phyloP scores from a whole-genome alignment of 2,113 vertebrate genomes.

The Seriola dumerili region DNA sequence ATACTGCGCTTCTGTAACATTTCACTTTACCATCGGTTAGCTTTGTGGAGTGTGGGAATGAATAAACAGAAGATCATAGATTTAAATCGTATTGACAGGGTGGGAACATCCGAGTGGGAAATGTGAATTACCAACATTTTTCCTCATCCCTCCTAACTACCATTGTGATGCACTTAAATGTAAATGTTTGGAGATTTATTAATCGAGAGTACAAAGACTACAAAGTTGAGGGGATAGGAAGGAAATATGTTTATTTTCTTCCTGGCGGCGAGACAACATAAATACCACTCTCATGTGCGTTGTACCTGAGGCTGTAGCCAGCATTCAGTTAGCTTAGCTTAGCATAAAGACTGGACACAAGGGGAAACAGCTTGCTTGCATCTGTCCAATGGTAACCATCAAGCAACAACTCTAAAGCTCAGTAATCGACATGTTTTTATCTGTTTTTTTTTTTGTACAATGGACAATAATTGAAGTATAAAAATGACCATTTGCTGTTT shows the following conservation, averaged over 20 bases:
- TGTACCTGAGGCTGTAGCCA: neutral
- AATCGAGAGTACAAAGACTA: neutral
- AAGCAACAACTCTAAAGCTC: neutral
- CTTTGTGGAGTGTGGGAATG: slow-evolving; percentile 45
- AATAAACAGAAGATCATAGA: slow-evolving; percentile 37
- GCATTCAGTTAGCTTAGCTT: neutral
- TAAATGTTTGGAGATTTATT: neutral
- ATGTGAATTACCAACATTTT: slow-evolving; percentile 24
- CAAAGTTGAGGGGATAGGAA: neutral
- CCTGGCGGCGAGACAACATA: neutral
- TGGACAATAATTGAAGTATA: too few species aligned
- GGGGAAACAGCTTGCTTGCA: neutral
- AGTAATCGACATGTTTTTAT: neutral
- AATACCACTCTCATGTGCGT: neutral
- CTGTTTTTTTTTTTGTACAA: too few species aligned
- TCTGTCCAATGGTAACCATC: neutral
- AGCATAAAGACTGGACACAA: neutral
- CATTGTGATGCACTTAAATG: slow-evolving; percentile 2
- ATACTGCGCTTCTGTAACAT: slow-evolving; percentile 24
- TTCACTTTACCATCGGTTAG: slow-evolving; percentile 18
- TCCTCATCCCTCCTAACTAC: neutral
- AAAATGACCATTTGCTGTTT: too few species aligned
- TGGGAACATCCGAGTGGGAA: slow-evolving; percentile 34
- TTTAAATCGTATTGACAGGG: slow-evolving; percentile 40
- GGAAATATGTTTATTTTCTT: neutral